These are phyloP conservation scores for Carassius gibelio DNA, from an alignment of 2,113 vertebrate genomes.

Conservation along the genomic window DNA sequence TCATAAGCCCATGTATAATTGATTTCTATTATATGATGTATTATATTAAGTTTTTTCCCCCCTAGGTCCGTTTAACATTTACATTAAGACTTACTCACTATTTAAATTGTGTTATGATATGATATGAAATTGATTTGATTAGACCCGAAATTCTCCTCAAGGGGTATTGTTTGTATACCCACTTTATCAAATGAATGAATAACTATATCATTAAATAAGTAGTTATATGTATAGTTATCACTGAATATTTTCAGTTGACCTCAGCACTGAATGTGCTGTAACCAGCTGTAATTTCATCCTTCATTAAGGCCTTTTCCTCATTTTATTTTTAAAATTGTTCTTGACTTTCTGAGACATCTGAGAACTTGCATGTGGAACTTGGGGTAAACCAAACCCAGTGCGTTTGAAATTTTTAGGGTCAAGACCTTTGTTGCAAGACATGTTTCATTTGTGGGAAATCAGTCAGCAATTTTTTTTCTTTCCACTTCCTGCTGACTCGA, in stretches of 20 bases:
- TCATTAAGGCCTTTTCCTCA: neutral
- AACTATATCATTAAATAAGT: neutral
- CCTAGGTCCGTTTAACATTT: neutral
- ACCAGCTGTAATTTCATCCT: neutral
- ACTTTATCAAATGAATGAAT: neutral
- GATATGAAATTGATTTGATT: neutral
- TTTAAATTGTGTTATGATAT: neutral
- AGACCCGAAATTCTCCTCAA: neutral
- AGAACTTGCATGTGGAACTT: neutral
- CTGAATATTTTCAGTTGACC: constrained; percentile 1
- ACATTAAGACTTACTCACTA: neutral
- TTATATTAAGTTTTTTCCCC: neutral
- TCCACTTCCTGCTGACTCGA: constrained; percentile 1
- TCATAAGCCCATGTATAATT: neutral
- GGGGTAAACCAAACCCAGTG: neutral
- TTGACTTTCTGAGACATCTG: neutral
- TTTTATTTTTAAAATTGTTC: neutral
- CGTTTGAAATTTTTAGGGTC: neutral
- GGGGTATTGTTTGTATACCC: neutral
- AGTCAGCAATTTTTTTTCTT: neutral
- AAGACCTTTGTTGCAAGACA: constrained; percentile 1
- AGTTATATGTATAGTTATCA: too few relatives aligned
- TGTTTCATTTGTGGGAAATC: constrained; percentile 1
- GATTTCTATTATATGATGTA: neutral
- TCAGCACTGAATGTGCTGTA: neutral